Evolutionary conservation across 2,113 vertebrate genomes (phyloP).

Genomic region (Haliaeetus leucogaster): DNA sequence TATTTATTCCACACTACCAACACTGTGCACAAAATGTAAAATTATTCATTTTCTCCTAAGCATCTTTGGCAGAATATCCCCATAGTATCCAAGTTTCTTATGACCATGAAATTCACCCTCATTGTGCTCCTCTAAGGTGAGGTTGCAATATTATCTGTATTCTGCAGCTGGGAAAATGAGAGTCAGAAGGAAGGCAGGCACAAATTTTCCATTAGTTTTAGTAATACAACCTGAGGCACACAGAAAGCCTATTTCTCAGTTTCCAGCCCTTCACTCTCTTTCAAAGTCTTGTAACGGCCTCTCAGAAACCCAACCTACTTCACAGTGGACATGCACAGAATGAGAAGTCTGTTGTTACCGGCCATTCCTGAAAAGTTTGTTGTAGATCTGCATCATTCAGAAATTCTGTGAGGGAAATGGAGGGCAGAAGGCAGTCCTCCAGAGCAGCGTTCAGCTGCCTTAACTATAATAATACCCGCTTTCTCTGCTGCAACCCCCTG

Average conservation of each 20-base stretch:
- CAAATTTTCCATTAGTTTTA: not conserved
- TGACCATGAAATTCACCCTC: not conserved
- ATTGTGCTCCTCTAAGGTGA: not conserved
- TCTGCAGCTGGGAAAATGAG: not conserved
- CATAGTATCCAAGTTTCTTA: not conserved
- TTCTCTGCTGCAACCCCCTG: not conserved
- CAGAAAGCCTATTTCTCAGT: not conserved
- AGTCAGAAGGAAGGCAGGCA: not conserved
- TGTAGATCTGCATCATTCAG: not conserved
- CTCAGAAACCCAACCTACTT: not conserved
- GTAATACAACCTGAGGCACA: not conserved
- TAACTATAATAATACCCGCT: not conserved
- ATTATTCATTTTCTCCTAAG: not conserved
- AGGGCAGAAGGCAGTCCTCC: not conserved
- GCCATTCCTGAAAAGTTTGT: not conserved
- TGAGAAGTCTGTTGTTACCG: not conserved
- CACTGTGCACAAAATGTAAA: not conserved
- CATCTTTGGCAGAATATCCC: not conserved
- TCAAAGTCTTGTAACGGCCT: not conserved
- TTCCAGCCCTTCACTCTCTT: not conserved
- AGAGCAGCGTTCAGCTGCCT: not conserved
- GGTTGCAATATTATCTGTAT: not conserved
- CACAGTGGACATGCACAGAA: not conserved
- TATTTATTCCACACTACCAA: not conserved
- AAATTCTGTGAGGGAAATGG: not conserved